Base-by-base conservation (phyloP, 2,888 invertebrate genomes). In the Synanthedon vespiformis region DNA sequence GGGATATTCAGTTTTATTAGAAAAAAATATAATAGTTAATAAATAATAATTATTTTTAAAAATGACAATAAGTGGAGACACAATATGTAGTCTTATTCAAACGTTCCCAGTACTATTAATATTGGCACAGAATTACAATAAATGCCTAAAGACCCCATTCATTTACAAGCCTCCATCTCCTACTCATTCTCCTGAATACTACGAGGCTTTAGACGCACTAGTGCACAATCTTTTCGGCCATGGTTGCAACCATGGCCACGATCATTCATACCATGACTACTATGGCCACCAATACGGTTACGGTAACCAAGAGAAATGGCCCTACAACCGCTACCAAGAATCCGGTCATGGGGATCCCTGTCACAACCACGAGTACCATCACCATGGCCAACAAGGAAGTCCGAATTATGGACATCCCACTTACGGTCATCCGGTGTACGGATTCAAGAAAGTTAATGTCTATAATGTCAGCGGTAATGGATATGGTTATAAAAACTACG, bases 101-200 rank as follows among this genome's bases (percentile, higher is more conserved):
- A 67, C 72, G 0, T 87, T 87, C 13, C 87, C 87, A 0, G 77
- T 86, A 0, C 61, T 87, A 0, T 50, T 87, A 8, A 87, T 87
- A 4, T 52, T 87, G 3, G 85, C 84, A 0, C 87, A 87, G 52
- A 85, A 83, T 13, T 62, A 70, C 11, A 72, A 77, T 3, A 73
- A 62, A 59, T 87, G 87, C 56, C 41, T 85, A 0, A 72, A 79
- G 52, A 86, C 86, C 0, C 85, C 78, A 0, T 63, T 87, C 1
- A 55, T 81, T 0, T 87, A 87, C 53, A 79, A 81, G 41, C 87
- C 84, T 0, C 87, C 87, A 0, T 63, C 59, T 0, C 80, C 87
- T 0, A 85, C 86, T 0, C 81, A 74, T 8, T 69, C 85, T 0
- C 84, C 87, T 0, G 85, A 85, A 40, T 86, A 83, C 41, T 86